Conservation (phyloP, 2,113 vertebrate genomes). For the Salvelinus fontinalis region DNA sequence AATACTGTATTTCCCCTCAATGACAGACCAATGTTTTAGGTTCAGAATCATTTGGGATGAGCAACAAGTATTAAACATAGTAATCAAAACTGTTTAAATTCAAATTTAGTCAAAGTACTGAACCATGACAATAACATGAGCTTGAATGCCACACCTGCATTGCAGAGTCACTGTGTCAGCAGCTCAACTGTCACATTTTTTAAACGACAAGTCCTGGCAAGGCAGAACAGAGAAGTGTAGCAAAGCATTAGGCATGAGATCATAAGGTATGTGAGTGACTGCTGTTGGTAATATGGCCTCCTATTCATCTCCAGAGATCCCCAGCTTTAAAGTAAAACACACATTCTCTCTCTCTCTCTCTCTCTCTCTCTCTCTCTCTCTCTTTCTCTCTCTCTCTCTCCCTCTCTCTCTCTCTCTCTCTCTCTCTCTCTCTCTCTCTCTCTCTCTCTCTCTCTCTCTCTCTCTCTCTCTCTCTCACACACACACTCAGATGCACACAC, state of each 20-base stretch:
- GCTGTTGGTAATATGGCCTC: neutral
- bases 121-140: neutral
- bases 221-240: conserved; percentile 20
- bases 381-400: neutral
- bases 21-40: no score
- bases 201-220: conserved; percentile 50
- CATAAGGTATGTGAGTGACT: neutral
- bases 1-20: no score
- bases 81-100: no score
- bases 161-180: neutral
- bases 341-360: neutral
- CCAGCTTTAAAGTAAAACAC: neutral
- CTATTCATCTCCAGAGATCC: conserved; percentile 12
- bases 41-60: no score
- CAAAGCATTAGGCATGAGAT: conserved; percentile 21
- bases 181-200: conserved; percentile 34
- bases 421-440: neutral
- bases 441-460: neutral
- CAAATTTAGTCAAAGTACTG: neutral
- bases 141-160: neutral
- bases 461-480: neutral
- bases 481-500: conserved; percentile 26
- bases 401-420: neutral
- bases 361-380: neutral
- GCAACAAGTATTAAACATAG: no score